phyloP scores from a whole-genome alignment of 2,888 invertebrate species.

The Scaptodrosophila latifasciaeformis region DNA sequence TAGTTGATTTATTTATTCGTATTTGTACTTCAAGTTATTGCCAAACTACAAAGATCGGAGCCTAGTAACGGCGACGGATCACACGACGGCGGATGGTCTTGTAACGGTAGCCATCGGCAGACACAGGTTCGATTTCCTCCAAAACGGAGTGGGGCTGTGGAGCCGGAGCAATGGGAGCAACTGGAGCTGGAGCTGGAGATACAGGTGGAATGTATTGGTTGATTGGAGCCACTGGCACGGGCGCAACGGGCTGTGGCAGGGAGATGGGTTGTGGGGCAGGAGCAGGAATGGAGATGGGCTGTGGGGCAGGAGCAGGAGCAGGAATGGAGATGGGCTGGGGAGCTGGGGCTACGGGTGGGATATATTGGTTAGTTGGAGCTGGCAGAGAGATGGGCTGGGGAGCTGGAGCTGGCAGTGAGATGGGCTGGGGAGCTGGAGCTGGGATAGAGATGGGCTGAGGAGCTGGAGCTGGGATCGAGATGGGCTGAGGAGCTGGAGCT shows the following conservation, averaged over 20 bases:
- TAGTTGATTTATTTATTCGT: too few species aligned
- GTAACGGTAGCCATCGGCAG: conserved; percentile 67
- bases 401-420: conserved; percentile 17
- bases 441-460: conserved; percentile 23
- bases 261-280: conserved; percentile 23
- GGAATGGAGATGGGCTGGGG: conserved; percentile 19
- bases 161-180: conserved; percentile 13
- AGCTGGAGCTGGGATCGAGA: conserved; percentile 7
- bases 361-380: conserved; percentile 26
- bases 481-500: conserved; percentile 23
- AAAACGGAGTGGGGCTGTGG: conserved; percentile 40
- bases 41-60: too few species aligned
- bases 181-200: conserved; percentile 23
- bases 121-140: conserved; percentile 59
- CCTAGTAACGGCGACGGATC: conserved; percentile 57
- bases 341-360: conserved; percentile 26
- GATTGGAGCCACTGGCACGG: conserved; percentile 26
- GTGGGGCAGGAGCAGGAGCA: conserved; percentile 28
- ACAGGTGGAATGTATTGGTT: conserved; percentile 49
- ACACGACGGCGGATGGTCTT: conserved; percentile 63
- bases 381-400: conserved; percentile 7
- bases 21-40: too few species aligned
- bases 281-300: conserved; percentile 20
- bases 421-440: conserved; percentile 16
- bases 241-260: conserved; percentile 6